Evolutionary conservation across 2,888 invertebrate species (phyloP), one percentile per base, ranked within the genome.

Genomic region (Sturmia bella): DNA sequence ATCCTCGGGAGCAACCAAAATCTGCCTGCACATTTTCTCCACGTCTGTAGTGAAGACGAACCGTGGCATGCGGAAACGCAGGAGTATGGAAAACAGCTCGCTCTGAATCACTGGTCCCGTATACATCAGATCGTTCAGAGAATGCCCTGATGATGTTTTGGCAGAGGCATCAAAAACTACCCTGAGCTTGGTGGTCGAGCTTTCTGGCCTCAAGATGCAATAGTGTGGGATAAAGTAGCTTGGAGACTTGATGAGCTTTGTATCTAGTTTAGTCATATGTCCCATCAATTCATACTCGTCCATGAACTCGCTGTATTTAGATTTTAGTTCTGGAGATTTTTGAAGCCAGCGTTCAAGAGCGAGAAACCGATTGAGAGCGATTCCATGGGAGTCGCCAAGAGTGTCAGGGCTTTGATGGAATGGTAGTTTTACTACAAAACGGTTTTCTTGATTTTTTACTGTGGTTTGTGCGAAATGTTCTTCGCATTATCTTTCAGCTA

Each of bases 251-350:
- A 50, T 13, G 24, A 13, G 24, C 4, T 50, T 13, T 21, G 50
- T 50, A 21, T 50, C 50, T 6, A 50, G 24, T 50, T 21, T 50
- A 13, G 50, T 50, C 50, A 50, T 50, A 13, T 50, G 50, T 50
- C 50, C 21, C 3, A 50, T 13, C 13, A 13, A 21, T 21, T 50
- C 21, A 24, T 50, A 50, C 39, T 39, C 52, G n/a, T n/a, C 43
- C 43, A 45, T 45, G 17, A 45, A 45, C 17, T n/a, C 15, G 7
- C 15, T 15, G 43, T 45, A 45, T 45, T 45, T 45, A 15, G 43
- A n/a, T 15, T 45, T 45, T 9, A 45, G 17, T 2, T 45, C 43
- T 6, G 15, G 43, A 9, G n/a, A 15, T 17, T 45, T 45, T 45
- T 45, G 43, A 1, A 45, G 7, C 3, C 43, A 17, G 1, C 43